phyloP scores from a whole-genome alignment of 1,140 invertebrate genomes.

The Heliconius hermathena region DNA sequence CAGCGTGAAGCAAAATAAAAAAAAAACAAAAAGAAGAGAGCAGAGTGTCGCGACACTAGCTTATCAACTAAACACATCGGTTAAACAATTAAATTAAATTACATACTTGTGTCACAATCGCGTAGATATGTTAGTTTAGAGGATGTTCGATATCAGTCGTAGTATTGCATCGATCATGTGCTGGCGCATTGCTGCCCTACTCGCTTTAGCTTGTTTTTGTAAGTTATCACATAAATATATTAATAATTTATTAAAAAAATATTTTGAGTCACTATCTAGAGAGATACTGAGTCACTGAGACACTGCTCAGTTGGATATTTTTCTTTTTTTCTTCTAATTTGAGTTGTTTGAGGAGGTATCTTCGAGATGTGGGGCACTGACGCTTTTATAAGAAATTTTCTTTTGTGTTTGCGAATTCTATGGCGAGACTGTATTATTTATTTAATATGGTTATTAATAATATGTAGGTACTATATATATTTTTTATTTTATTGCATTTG shows the following conservation, averaged over 20 bases:
- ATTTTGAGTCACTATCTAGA: not conserved
- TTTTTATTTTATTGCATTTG: too few relatives aligned
- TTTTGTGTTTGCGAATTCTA: too few relatives aligned
- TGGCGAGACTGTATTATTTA: too few relatives aligned
- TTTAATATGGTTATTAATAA: too few relatives aligned
- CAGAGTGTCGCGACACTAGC: not conserved
- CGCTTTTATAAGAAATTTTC: too few relatives aligned
- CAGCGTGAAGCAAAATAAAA: too few relatives aligned
- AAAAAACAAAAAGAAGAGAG: not conserved
- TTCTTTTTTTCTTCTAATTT: too few relatives aligned
- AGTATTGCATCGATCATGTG: not conserved
- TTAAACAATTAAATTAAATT: not conserved
- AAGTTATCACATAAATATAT: not conserved
- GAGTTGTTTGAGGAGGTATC: too few relatives aligned
- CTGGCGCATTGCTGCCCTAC: not conserved
- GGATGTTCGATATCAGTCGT: not conserved
- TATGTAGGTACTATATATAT: too few relatives aligned
- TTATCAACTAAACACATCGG: not conserved
- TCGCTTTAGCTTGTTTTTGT: not conserved
- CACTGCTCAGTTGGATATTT: not conserved
- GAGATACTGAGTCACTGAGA: not conserved
- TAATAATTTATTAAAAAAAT: not conserved
- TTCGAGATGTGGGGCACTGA: too few relatives aligned
- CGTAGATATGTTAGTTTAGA: not conserved
- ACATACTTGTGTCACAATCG: not conserved